These are phyloP conservation scores for Orthosia gracilis DNA, from an alignment of 2,888 invertebrate genomes.

Conservation along the genomic window DNA sequence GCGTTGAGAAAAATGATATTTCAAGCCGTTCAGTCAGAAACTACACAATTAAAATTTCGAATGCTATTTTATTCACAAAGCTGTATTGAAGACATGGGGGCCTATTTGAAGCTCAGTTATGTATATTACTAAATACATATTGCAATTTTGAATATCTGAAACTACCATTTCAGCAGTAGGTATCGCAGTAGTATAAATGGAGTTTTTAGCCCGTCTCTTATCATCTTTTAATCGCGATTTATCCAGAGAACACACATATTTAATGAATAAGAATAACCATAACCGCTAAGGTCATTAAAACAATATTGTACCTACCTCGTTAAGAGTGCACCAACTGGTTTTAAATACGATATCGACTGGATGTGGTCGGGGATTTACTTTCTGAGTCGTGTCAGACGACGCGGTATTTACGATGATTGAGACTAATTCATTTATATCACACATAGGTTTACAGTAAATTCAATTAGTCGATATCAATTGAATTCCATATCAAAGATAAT, in stretches of 20 bases:
- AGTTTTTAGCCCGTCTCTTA: too few relatives aligned
- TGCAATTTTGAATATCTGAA: too few relatives aligned
- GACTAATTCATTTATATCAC: conserved; percentile 5
- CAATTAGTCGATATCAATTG: conserved; percentile 34
- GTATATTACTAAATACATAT: too few relatives aligned
- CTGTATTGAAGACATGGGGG: neutral
- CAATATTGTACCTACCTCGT: conserved; percentile 18
- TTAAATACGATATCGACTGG: conserved; percentile 1
- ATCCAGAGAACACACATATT: neutral
- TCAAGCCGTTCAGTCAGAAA: neutral
- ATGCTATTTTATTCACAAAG: neutral
- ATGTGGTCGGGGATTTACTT: conserved; percentile 28
- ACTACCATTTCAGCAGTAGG: too few relatives aligned
- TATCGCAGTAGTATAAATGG: too few relatives aligned
- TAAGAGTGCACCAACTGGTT: conserved; percentile 24
- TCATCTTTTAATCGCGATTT: neutral
- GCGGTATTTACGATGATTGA: conserved; percentile 2
- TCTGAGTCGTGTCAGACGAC: neutral
- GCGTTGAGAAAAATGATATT: neutral
- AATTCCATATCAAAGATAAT: conserved; percentile 29
- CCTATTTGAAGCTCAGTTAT: neutral
- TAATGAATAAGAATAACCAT: neutral
- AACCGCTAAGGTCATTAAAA: neutral
- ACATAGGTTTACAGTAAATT: conserved; percentile 9
- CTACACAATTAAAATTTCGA: neutral